Base-by-base conservation (phyloP, 1,140 invertebrate genomes). In the Drosophila parvula region DNA sequence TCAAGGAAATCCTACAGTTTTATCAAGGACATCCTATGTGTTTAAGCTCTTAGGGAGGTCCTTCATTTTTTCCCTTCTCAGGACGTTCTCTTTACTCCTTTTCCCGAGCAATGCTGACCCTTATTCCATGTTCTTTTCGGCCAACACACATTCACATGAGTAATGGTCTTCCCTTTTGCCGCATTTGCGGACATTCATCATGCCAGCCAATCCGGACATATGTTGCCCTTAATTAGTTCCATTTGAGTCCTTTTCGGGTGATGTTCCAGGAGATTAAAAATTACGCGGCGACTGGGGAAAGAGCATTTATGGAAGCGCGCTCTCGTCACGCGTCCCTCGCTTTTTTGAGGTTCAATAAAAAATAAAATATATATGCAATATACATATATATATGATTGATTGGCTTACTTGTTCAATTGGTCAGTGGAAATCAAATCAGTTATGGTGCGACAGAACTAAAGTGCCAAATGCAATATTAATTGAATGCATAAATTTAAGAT, bases 191-290 rank as follows among this genome's bases (percentile, higher is more conserved):
- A 69, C 65, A 86, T 85, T 71, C 75, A 86, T 85, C 82, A 86
- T 78, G 44, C 30, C 62, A 45, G 36, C 55, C 34, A 65, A 71
- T 73, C 70, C 78, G 14, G 53, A 56, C 82, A 86, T 86, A 75
- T 85, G 81, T 73, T 62, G 79, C 51, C 83, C 67, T 38, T 86
- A 86, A 86, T 86, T 86, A 86, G 75, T 76, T 75, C 32, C 75
- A 58, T 50, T 60, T 38, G 11, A 50, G 47, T 22, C 61, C 53
- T 65, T 75, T 47, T 40, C 53, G 22, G 50, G 12, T 50, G 9
- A 22, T 34, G 28, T 22, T 18, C 2, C n/a, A 36, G 16, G 32
- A 43, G 77, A 80, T 84, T 84, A 73, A 83, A 75, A 79, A 44
- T 55, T 75, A 18, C 45, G 47, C 67, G 57, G 43, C 3, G n/a